Percentiles rank a stretch among this genome's conserved stretches.
These are phyloP conservation scores for Fregata magnificens DNA, from an alignment of 2,113 vertebrate species.

Conservation along the genomic window DNA sequence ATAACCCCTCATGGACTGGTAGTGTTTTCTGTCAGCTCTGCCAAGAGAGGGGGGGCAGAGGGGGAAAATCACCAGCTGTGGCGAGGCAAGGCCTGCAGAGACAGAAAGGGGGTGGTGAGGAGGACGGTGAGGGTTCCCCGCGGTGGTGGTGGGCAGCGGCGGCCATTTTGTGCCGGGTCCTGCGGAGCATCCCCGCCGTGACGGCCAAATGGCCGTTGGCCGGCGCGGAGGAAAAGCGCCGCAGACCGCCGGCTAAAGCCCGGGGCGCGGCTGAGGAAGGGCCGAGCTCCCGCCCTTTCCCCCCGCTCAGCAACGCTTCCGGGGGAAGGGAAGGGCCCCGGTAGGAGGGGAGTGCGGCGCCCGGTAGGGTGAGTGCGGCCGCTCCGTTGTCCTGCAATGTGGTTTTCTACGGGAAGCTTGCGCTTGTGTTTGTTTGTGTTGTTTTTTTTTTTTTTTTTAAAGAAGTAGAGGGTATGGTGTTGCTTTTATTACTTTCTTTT, in stretches of 20 bases:
- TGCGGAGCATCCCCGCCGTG: rapidly evolving
- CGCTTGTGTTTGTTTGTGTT: too few relatives aligned
- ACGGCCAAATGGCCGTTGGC: not conserved
- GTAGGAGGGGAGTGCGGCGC: rapidly evolving
- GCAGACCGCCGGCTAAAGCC: rapidly evolving
- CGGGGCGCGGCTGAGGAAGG: not conserved
- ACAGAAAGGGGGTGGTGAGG: rapidly evolving
- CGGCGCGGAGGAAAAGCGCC: rapidly evolving
- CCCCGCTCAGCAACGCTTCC: not conserved
- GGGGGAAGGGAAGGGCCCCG: not conserved
- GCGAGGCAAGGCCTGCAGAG: not conserved
- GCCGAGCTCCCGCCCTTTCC: not conserved
- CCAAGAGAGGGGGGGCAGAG: not conserved
- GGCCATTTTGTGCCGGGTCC: not conserved
- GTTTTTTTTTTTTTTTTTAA: too few relatives aligned
- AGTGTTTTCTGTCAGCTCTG: not conserved
- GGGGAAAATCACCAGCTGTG: rapidly evolving
- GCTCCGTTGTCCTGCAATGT: too few relatives aligned
- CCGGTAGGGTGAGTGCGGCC: not conserved
- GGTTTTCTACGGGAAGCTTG: not conserved
- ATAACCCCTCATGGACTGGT: rapidly evolving
- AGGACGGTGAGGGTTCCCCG: rapidly evolving
- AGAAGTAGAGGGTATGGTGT: not conserved
- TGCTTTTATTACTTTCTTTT: too few relatives aligned
- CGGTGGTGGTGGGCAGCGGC: rapidly evolving